A percentile compares a stretch with the other conserved stretches of the same genome.
These are phyloP conservation scores for Nipponacmea schrenckii DNA, from an alignment of 2,888 invertebrate species.

Conservation along the genomic window DNA sequence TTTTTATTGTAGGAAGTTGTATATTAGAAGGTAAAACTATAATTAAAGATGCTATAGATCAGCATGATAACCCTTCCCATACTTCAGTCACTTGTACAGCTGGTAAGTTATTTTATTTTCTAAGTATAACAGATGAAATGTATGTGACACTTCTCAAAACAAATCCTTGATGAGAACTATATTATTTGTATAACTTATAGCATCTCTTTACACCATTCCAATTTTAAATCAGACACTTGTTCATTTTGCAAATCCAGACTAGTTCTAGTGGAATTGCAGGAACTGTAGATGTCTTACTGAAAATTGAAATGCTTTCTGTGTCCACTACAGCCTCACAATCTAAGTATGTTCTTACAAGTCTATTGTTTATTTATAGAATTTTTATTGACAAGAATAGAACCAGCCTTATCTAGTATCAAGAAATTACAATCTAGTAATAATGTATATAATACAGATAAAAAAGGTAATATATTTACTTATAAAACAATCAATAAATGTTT, in stretches of 20 bases:
- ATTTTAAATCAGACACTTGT: too few species aligned
- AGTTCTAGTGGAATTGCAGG: too few species aligned
- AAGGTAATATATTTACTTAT: constrained; percentile 37
- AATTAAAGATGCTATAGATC: constrained; percentile 72
- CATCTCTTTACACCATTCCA: too few species aligned
- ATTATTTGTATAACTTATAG: too few species aligned
- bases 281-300: too few species aligned
- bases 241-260: too few species aligned
- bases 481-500: background rate
- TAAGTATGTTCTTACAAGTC: too few species aligned
- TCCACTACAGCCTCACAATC: too few species aligned
- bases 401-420: constrained; percentile 51
- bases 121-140: background rate
- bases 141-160: background rate
- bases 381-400: constrained; percentile 57
- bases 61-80: constrained; percentile 78
- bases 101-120: constrained; percentile 57
- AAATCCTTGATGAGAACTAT: background rate
- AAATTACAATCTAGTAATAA: constrained; percentile 39
- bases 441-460: constrained; percentile 43
- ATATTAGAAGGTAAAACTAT: constrained; percentile 69
- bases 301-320: too few species aligned
- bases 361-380: constrained; percentile 55
- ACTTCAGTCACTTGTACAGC: constrained; percentile 76
- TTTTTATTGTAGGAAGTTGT: constrained; percentile 40